These are phyloP conservation scores for Callaeas wilsoni DNA, from an alignment of 2,113 vertebrate genomes.

Conservation along the genomic window DNA sequence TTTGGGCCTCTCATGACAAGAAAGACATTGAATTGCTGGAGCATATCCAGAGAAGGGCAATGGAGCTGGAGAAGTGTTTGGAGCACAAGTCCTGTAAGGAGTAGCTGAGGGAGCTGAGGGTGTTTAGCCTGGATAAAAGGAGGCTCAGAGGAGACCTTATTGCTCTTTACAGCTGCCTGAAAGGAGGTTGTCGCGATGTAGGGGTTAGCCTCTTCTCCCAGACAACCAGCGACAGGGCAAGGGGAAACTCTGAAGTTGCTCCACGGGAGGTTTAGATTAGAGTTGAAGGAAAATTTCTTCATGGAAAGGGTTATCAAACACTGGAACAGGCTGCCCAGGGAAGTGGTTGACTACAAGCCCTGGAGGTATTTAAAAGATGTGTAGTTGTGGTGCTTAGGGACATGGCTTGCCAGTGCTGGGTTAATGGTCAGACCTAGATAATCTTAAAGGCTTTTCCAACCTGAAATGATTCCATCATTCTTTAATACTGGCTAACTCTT, in stretches of 20 bases:
- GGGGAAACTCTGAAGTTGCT: background rate
- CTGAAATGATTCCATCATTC: background rate
- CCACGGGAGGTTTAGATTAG: background rate
- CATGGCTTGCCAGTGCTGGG: background rate
- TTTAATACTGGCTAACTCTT: background rate
- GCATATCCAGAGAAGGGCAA: background rate
- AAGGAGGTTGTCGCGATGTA: background rate
- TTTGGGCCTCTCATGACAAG: background rate
- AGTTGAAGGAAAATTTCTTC: background rate
- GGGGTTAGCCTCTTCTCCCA: background rate
- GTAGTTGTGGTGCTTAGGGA: background rate
- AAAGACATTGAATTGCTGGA: background rate
- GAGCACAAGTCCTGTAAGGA: background rate
- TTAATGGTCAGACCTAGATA: background rate
- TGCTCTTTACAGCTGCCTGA: background rate
- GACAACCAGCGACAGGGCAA: background rate
- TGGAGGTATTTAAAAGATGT: background rate
- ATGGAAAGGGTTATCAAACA: background rate
- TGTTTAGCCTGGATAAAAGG: background rate
- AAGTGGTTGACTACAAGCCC: background rate
- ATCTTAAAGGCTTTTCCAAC: background rate
- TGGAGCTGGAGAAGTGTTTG: background rate
- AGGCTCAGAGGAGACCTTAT: background rate
- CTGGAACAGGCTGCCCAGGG: background rate
- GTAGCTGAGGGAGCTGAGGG: background rate